Percentiles rank a stretch among this genome's conserved stretches.
Evolutionary conservation across 2,113 vertebrate species (phyloP).

Genomic region (Lamprotornis superbus): DNA sequence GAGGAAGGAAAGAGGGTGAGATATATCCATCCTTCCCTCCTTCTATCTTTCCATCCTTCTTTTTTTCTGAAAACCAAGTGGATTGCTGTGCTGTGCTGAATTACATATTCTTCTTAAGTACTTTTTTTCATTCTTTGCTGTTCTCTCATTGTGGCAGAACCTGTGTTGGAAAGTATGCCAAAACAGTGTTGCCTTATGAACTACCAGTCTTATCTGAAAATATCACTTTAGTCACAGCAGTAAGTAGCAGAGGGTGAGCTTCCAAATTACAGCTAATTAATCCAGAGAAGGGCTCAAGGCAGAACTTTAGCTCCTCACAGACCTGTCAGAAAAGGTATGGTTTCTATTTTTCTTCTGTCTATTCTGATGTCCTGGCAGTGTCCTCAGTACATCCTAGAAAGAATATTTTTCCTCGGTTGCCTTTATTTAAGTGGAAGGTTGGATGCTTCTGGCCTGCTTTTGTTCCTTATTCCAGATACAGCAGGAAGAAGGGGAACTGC

Average conservation of each 20-base stretch:
- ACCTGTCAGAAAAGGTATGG: not conserved
- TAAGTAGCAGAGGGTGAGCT: not conserved
- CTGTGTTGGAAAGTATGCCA: not conserved
- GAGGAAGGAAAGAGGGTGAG: slow-evolving; percentile 93
- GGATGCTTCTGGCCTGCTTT: not conserved
- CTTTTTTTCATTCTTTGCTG: not conserved
- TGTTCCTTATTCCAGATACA: not conserved
- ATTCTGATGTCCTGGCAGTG: not conserved
- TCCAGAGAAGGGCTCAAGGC: not conserved
- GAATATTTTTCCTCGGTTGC: not conserved
- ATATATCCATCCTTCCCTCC: not conserved
- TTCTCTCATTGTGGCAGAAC: not conserved
- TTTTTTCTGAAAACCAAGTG: not conserved
- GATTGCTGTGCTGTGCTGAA: not conserved
- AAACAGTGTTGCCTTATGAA: not conserved
- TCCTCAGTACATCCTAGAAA: not conserved
- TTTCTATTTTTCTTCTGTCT: not conserved
- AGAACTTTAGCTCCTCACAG: not conserved
- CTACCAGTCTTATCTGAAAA: not conserved
- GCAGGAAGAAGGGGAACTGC: not conserved
- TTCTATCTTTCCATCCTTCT: not conserved
- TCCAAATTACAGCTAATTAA: not conserved
- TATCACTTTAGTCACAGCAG: not conserved
- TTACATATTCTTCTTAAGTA: not conserved
- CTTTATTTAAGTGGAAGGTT: not conserved